Percentiles rank a stretch among this genome's conserved stretches.
Evolutionary conservation across 1,140 invertebrate species (phyloP).

Genomic region (Atta texana): DNA sequence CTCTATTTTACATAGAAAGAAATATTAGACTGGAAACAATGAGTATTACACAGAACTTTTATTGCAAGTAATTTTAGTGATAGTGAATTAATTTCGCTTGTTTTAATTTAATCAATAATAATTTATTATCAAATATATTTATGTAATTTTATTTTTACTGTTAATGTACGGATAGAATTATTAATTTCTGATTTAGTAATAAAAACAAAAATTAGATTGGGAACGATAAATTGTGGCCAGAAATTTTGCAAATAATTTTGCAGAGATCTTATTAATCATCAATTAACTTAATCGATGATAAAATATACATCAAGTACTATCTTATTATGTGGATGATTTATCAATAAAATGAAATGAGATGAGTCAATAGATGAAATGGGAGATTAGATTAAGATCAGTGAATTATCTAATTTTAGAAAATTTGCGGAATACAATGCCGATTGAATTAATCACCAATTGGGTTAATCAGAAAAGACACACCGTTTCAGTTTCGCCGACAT

Average conservation of each 20-base stretch:
- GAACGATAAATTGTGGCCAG: background rate
- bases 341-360: too few relatives aligned
- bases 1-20: background rate
- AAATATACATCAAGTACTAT: background rate
- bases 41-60: background rate
- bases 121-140: background rate
- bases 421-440: background rate
- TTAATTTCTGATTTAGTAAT: background rate
- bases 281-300: background rate
- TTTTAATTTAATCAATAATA: too few relatives aligned
- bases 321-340: background rate
- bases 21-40: background rate
- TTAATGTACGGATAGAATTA: background rate
- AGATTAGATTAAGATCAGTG: background rate
- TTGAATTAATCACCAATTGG: background rate
- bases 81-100: background rate
- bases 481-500: background rate
- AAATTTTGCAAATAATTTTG: too few relatives aligned
- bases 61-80: background rate
- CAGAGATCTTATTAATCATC: too few relatives aligned
- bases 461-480: background rate
- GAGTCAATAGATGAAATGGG: background rate
- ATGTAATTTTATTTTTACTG: background rate
- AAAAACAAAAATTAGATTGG: background rate
- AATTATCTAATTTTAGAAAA: background rate